Percentiles rank a stretch among this genome's conserved stretches.
These are phyloP conservation scores for Microcebus murinus DNA, from an alignment of 2,113 vertebrate species.

Conservation along the genomic window DNA sequence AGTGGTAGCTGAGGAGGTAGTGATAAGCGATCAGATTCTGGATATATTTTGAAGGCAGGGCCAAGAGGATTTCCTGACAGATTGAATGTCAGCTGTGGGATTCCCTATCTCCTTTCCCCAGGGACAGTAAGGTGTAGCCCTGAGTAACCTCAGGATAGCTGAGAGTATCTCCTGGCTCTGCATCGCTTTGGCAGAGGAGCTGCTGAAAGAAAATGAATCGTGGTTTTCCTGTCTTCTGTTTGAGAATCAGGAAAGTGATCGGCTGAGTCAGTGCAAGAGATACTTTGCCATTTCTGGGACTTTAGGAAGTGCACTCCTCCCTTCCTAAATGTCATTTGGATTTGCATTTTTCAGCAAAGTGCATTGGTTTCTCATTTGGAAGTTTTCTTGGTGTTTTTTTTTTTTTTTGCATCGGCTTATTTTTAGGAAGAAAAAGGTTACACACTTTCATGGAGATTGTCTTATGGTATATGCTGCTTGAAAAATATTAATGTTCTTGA, in stretches of 20 bases:
- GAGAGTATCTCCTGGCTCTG: constrained; percentile 13
- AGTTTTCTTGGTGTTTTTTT: constrained; percentile 27
- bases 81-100: constrained; percentile 56
- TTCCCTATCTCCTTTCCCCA: constrained; percentile 56
- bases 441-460: neutral
- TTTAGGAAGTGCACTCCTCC: neutral
- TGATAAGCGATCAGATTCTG: neutral
- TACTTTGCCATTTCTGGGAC: neutral
- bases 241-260: neutral
- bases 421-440: constrained; percentile 33
- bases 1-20: neutral
- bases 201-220: neutral
- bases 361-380: neutral
- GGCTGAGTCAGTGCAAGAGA: neutral
- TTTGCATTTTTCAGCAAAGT: constrained; percentile 56
- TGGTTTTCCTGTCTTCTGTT: constrained; percentile 5
- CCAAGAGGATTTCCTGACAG: constrained; percentile 73
- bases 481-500: constrained; percentile 50
- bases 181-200: neutral
- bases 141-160: neutral
- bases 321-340: neutral
- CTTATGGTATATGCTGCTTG: neutral
- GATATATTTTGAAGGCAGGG: constrained; percentile 50
- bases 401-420: neutral
- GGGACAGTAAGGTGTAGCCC: neutral